Percentiles rank a stretch among this genome's conserved stretches.
phyloP scores from a whole-genome alignment of 2,888 invertebrate species.

The Epirrhoe tristata region DNA sequence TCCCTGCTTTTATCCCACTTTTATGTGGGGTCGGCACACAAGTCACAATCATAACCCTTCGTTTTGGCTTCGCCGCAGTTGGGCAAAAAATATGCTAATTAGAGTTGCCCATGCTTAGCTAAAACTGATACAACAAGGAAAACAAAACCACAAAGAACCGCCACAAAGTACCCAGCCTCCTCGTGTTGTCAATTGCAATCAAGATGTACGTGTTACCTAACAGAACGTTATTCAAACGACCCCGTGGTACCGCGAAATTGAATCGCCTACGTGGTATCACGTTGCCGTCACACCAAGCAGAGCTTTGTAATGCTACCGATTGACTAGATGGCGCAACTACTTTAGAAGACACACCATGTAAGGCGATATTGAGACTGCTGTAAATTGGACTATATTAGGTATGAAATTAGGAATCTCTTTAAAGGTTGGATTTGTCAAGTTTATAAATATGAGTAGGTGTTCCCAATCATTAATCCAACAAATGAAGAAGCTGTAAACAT shows the following conservation, averaged over 20 bases:
- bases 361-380: background rate
- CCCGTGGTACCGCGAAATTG: conserved; percentile 62
- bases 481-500: too few species aligned
- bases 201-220: conserved; percentile 59
- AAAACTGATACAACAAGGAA: conserved; percentile 20
- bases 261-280: conserved; percentile 59
- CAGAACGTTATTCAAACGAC: conserved; percentile 56
- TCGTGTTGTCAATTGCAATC: conserved; percentile 58
- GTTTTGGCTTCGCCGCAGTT: background rate
- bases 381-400: background rate
- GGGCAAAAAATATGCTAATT: background rate
- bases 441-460: too few species aligned
- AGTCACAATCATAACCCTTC: background rate
- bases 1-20: too few species aligned
- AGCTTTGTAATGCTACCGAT: conserved; percentile 23
- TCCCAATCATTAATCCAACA: too few species aligned
- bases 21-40: background rate
- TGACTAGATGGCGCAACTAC: conserved; percentile 8
- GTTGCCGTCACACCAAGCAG: conserved; percentile 25
- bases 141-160: conserved; percentile 51
- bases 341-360: too few species aligned
- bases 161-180: conserved; percentile 45
- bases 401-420: background rate
- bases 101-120: background rate
- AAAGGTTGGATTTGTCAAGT: background rate